Conservation (phyloP, 2,888 invertebrate species). For the Holacanthella duospinosa region DNA sequence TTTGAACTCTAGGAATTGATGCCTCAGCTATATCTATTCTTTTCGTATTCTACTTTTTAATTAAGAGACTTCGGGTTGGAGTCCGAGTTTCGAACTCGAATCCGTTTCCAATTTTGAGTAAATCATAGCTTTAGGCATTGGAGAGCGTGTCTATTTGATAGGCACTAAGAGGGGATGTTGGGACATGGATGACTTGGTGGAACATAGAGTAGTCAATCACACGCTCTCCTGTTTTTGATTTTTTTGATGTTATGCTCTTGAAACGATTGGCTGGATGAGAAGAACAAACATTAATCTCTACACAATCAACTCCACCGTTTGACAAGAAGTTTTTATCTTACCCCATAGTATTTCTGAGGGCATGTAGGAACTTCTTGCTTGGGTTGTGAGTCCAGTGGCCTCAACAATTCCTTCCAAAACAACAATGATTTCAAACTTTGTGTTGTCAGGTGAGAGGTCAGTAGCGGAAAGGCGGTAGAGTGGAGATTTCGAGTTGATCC, state of each 20-base stretch:
- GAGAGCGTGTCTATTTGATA: constrained; percentile 5
- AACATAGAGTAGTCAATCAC: constrained; percentile 29
- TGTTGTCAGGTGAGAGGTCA: constrained; percentile 52
- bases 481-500: constrained; percentile 72
- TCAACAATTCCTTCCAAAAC: constrained; percentile 76
- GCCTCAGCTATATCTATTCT: too few species aligned
- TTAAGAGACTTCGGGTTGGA: too few species aligned
- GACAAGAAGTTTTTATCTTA: too few species aligned
- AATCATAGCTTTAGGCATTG: background rate
- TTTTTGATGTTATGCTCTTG: constrained; percentile 20
- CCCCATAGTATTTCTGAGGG: constrained; percentile 42
- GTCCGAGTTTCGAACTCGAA: too few species aligned
- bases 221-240: constrained; percentile 18
- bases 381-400: constrained; percentile 71
- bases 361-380: constrained; percentile 69
- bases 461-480: constrained; percentile 77
- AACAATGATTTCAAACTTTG: constrained; percentile 71
- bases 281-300: too few species aligned
- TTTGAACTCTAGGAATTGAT: too few species aligned
- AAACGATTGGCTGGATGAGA: too few species aligned
- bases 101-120: too few species aligned
- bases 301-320: too few species aligned
- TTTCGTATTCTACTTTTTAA: too few species aligned
- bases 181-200: constrained; percentile 16
- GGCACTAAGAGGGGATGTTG: constrained; percentile 4